These are phyloP conservation scores for Noctua fimbriata DNA, from an alignment of 2,888 invertebrate species.

Conservation along the genomic window DNA sequence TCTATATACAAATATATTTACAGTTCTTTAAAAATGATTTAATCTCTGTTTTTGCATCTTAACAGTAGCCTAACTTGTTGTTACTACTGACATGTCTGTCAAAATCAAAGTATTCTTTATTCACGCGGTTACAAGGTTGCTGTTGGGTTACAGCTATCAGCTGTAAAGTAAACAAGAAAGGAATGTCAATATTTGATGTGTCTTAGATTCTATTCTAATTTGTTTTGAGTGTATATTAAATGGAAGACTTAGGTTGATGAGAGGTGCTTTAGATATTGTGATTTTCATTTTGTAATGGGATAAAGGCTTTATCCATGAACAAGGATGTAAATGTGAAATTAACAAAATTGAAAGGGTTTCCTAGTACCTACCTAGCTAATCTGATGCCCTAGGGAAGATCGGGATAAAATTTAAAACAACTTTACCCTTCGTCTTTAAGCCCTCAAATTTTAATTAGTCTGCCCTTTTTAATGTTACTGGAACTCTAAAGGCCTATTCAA, in stretches of 20 bases:
- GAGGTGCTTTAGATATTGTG: not conserved
- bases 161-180: not conserved
- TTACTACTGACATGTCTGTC: not conserved
- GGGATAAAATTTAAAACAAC: constrained; percentile 18
- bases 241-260: not conserved
- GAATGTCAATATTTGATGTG: not conserved
- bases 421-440: constrained; percentile 9
- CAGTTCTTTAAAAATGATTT: not conserved
- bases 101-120: not conserved
- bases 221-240: not conserved
- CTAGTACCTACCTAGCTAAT: constrained; percentile 16
- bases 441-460: constrained; percentile 27
- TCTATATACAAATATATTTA: not conserved
- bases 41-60: no score
- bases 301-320: not conserved
- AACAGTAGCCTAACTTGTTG: not conserved
- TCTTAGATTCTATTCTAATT: not conserved
- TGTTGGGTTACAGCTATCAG: not conserved
- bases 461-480: constrained; percentile 24
- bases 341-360: constrained; percentile 16
- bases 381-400: not conserved
- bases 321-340: constrained; percentile 1
- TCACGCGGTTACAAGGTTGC: not conserved
- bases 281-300: not conserved
- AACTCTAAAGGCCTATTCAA: no score